Evolutionary conservation across 53 echinoderm and acorn worm genomes (phyloP).

Genomic region (Zoroaster sp.): DNA sequence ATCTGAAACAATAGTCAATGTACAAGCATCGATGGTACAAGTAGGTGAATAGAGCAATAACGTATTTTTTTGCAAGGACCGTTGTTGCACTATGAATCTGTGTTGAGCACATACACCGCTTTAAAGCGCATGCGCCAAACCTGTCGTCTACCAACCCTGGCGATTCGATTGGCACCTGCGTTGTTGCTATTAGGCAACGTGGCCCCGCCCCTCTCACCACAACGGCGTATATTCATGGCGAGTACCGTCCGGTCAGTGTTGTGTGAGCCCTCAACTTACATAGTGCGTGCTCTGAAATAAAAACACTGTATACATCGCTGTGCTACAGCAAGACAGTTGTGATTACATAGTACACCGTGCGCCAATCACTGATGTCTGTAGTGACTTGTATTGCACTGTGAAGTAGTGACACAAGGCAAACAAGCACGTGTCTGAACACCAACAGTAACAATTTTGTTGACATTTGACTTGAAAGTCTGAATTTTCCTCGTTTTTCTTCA

Average conservation of each 20-base stretch:
- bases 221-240: slow-evolving; percentile 49
- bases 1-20: no score
- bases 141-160: slow-evolving; percentile 27
- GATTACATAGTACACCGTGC: not conserved
- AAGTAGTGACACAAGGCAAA: not conserved
- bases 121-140: slow-evolving; percentile 18
- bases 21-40: no score
- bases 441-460: not conserved
- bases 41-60: no score
- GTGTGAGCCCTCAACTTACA: not conserved
- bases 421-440: slow-evolving; percentile 1
- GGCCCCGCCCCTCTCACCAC: slow-evolving; percentile 43
- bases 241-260: slow-evolving; percentile 34
- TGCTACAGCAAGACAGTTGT: not conserved
- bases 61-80: not conserved
- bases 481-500: not conserved
- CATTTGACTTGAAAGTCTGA: not conserved
- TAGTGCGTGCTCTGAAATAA: not conserved
- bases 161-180: slow-evolving; percentile 44
- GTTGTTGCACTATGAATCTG: not conserved
- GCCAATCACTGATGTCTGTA: not conserved
- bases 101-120: not conserved
- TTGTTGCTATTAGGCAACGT: slow-evolving; percentile 56
- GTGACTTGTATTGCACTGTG: not conserved
- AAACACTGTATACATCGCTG: not conserved